Conservation (phyloP, 2,113 vertebrate genomes). For the Mormyrus iriodes region DNA sequence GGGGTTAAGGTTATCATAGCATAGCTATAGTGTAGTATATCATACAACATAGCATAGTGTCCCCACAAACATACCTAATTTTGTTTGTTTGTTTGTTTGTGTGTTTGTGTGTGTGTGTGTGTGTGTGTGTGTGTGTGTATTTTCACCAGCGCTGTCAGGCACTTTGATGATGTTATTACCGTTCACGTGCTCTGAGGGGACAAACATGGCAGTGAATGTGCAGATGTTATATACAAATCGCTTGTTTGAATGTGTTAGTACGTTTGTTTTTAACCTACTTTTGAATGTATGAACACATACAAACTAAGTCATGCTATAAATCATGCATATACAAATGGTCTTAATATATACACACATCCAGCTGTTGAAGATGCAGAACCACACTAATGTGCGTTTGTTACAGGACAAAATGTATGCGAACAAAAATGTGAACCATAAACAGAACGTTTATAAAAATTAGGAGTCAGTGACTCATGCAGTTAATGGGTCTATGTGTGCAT, state of each 20-base stretch:
- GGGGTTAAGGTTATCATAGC: neutral
- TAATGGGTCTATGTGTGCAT: slow-evolving; percentile 13
- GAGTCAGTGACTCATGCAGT: neutral
- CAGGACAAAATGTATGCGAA: neutral
- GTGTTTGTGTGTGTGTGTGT: neutral
- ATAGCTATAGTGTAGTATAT: neutral
- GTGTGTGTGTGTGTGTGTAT: neutral
- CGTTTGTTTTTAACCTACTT: neutral
- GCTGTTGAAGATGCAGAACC: neutral
- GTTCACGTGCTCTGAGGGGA: neutral
- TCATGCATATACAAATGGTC: neutral
- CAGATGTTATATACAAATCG: neutral
- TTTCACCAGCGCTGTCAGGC: neutral
- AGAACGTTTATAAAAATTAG: neutral
- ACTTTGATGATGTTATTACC: neutral
- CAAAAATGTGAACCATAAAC: neutral
- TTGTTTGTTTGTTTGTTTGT: no score
- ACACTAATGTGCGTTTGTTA: neutral
- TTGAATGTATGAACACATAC: neutral
- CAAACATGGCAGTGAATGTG: neutral
- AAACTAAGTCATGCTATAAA: neutral
- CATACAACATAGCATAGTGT: no score
- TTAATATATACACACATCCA: neutral
- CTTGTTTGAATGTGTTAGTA: neutral
- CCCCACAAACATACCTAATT: neutral